Base-by-base conservation (phyloP, 2,888 invertebrate genomes). In the Atrina japonica region DNA sequence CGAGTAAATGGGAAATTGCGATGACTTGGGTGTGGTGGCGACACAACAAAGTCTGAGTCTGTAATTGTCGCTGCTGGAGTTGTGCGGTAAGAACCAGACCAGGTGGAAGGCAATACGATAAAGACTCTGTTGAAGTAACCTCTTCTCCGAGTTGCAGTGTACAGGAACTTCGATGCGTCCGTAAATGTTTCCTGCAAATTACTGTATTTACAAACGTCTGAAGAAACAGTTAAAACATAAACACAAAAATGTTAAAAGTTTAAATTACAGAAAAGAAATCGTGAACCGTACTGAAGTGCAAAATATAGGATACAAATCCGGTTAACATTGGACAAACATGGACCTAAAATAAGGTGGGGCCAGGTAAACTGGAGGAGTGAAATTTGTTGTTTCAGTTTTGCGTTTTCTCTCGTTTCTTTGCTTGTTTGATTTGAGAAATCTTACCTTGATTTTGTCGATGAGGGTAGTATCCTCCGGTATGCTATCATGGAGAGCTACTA, bases 101-200 rank as follows among this genome's bases (percentile, higher is more conserved):
- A 94, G 23, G 92, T 91, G 25, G 91, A 85, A 3, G 94, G 94
- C 64, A 94, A 91, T 71, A 93, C 89, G 58, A 94, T 93, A 66
- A 92, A 93, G 73, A 93, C 92, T 53, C 92, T 91, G 70, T 92
- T 91, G 82, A 94, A 92, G 84, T 91, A 85, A 0, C 85, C 84
- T 18, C 84, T 66, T 27, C 82, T 75, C 43, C 93, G 92, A 64
- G 94, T 91, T 14, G 94, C 93, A 58, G 90, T 91, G 86, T 93
- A 92, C 50, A 94, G 90, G 79, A 92, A 91, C 77, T 92, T 90
- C 1, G 94, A 94, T 7, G 93, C 92, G 77, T 92, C 91, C 60
- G 91, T 91, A 78, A 94, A 90, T 66, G 92, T 92, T 35, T 56
- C 23, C 56, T 56, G 14, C 2, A 52, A 50, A 50, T 35, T 7